Base-by-base conservation (phyloP, 2,888 invertebrate species). In the Abrostola tripartita region DNA sequence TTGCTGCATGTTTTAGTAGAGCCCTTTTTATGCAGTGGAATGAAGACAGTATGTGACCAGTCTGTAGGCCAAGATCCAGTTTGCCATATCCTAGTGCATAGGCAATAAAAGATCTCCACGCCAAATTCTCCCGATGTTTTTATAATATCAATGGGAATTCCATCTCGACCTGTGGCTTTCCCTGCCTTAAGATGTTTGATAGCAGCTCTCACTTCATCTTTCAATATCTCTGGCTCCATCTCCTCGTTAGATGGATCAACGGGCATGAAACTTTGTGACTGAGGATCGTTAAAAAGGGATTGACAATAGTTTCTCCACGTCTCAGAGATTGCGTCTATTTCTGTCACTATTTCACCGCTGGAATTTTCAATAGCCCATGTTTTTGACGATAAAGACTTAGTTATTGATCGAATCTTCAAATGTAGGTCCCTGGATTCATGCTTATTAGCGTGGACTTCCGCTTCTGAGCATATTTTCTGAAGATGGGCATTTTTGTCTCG, bases 1-100 rank as follows among this genome's bases (percentile, higher is more conserved):
- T 76, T 76, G 24, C 49, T 64, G 42, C 75, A 69, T 24, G 59
- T 66, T 36, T 65, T 76, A 6, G 74, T 75, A 0, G 73, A 74
- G 2, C 70, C 70, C 44, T 76, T 71, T 56, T 74, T 76, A 37
- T 74, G 74, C 5, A 76, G 38, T 0, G 74, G 68, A 8, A 61
- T 47, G 8, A 78, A 69, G 0, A 68, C 50, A 0, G 76, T 66
- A 5, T 74, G 62, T 1, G 67, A 8, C 76, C 76, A 76, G 9
- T 74, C 71, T 5, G 12, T 1, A 0, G 74, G 75, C 75, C 78
- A 78, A 8, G 6, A 38, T 0, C 69, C 69, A 8, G 75, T 63
- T 1, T 11, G 59, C 74, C 71, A 75, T 42, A 74, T 62, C n/a
- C 55, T 60, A 11, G 60, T 67, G 40, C 74, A 76, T 6, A 71